Evolutionary conservation across 2,888 invertebrate genomes (phyloP), one percentile per base, ranked within the genome.

Genomic region (Therioaphis trifolii): DNA sequence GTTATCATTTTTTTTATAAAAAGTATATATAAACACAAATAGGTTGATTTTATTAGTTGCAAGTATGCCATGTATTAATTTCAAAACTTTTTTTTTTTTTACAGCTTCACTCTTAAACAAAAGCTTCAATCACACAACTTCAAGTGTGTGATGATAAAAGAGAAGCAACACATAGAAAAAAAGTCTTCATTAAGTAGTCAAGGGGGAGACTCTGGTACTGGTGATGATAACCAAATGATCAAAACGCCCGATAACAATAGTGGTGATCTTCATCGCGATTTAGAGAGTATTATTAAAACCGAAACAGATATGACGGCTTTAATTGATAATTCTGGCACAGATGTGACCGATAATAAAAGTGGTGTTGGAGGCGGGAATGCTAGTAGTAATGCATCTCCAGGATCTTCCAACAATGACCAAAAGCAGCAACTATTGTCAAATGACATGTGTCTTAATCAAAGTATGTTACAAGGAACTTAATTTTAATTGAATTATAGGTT

Each of bases 211-310:
- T 61, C 80, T 61, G 15, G 21, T 61, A 12, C 61, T 18, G 43
- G 72, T 49, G 72, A 80, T 80, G 80, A 61, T 80, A 49, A 61
- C 12, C 80, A 80, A 80, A 80, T 80, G 80, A 80, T 80, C 46
- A 80, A 80, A 61, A 72, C 80, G 5, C 80, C 49, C 3, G 80
- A 80, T 29, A 71, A 79, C 43, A 58, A 80, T 63, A 80, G 58
- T 46, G 46, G 61, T 61, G 72, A 72, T 49, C 43, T 80, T 29
- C 71, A 72, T 80, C 80, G 72, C 71, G 80, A 72, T 61, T 61
- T 80, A 35, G 61, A 80, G 46, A 61, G 72, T 18, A 80, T 80
- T 46, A 80, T 80, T 21, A 80, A 80, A 71, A 72, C 71, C 15
- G 80, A 80, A 61, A 46, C 29, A 12, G 80, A 80, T 29, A 80